Evolutionary conservation across 2,797 vertebrate genomes (phyloP).

Genomic region (Moxostoma hubbsi): DNA sequence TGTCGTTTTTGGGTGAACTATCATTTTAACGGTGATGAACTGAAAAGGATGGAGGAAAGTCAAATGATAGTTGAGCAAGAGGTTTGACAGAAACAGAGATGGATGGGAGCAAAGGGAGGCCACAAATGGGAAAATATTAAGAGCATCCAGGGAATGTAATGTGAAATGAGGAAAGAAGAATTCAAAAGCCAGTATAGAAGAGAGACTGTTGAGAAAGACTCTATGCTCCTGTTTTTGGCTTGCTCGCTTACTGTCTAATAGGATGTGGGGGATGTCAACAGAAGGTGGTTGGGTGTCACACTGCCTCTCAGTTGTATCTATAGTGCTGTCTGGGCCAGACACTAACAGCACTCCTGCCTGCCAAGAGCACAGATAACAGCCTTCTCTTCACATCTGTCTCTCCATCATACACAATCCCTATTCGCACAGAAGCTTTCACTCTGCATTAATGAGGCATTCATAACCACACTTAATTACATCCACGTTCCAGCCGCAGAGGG

Average conservation of each 20-base stretch:
- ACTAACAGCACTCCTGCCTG: conserved; percentile 14
- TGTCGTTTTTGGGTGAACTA: no score
- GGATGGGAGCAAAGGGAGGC: no score
- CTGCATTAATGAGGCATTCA: conserved; percentile 40
- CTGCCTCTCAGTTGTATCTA: neutral
- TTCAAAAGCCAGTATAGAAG: conserved; percentile 5
- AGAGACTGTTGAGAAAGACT: conserved; percentile 15
- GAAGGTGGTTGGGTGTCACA: neutral
- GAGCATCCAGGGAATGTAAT: no score
- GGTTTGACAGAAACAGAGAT: no score
- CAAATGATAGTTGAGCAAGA: no score
- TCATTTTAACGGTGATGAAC: no score
- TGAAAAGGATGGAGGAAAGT: no score
- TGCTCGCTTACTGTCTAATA: conserved; percentile 4
- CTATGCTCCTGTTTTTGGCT: neutral
- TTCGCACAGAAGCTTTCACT: conserved; percentile 4
- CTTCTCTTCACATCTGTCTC: conserved; percentile 26
- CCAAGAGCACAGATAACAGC: conserved; percentile 29
- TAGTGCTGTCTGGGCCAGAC: conserved; percentile 5
- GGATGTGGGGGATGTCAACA: neutral
- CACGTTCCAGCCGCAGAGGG: neutral
- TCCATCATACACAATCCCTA: neutral
- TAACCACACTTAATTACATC: conserved; percentile 30
- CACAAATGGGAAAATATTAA: no score
- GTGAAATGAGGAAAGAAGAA: no score